These are phyloP conservation scores for Trachurus trachurus DNA, from an alignment of 2,797 vertebrate genomes.

Conservation along the genomic window DNA sequence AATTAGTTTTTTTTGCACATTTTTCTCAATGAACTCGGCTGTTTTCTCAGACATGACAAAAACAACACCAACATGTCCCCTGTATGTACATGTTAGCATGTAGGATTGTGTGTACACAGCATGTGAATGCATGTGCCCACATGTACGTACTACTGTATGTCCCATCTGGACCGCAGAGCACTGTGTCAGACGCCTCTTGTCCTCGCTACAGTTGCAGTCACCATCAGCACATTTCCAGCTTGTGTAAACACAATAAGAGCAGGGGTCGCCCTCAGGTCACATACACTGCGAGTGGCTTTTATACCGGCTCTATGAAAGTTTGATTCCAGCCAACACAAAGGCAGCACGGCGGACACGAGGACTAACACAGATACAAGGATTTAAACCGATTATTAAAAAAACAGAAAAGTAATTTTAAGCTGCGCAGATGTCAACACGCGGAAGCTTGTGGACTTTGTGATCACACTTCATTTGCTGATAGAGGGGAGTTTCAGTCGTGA, in stretches of 20 bases:
- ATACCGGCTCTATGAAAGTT: slow-evolving; percentile 52
- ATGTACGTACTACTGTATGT: slow-evolving; percentile 15
- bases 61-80: not conserved
- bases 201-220: slow-evolving; percentile 50
- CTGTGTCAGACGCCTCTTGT: slow-evolving; percentile 50
- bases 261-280: slow-evolving; percentile 59
- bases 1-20: not conserved
- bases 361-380: slow-evolving; percentile 11
- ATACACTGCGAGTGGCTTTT: slow-evolving; percentile 40
- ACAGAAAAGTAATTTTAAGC: not conserved
- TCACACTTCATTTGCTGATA: not conserved
- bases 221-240: slow-evolving; percentile 84
- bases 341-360: slow-evolving; percentile 12
- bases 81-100: not conserved
- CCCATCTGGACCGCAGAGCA: slow-evolving; percentile 32
- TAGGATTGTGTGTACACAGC: not conserved
- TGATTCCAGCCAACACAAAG: slow-evolving; percentile 60
- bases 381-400: not conserved
- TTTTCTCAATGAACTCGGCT: not conserved
- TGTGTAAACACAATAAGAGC: slow-evolving; percentile 77
- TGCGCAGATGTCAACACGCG: slow-evolving; percentile 21
- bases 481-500: slow-evolving; percentile 15
- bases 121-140: slow-evolving; percentile 7
- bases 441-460: slow-evolving; percentile 4
- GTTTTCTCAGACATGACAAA: not conserved